Evolutionary conservation across 92 coral and sea anemone genomes (phyloP).

Genomic region (Umimayanthus chanpuru): DNA sequence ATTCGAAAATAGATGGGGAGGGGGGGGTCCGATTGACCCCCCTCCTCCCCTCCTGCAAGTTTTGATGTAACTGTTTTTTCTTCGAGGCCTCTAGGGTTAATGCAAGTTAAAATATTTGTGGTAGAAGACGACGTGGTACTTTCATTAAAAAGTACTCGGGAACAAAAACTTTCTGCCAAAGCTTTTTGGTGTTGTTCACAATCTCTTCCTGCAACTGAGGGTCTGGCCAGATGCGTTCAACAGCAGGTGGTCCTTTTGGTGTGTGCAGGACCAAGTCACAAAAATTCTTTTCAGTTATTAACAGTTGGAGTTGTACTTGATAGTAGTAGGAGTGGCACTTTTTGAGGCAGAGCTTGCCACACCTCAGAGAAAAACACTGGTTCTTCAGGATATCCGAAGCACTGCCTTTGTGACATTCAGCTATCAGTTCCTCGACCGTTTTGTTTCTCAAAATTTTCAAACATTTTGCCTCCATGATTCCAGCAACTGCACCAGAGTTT

Average conservation of each 20-base stretch:
- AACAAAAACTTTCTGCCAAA: slow-evolving; percentile 13
- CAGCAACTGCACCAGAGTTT: neutral
- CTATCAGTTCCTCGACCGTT: too few relatives aligned
- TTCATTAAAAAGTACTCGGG: neutral
- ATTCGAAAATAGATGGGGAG: too few relatives aligned
- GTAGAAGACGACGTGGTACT: too few relatives aligned
- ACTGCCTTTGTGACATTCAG: too few relatives aligned
- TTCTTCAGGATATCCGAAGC: neutral
- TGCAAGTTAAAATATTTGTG: too few relatives aligned
- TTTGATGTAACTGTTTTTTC: too few relatives aligned
- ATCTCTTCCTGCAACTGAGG: neutral
- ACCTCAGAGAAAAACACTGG: neutral
- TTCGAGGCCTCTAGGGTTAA: too few relatives aligned
- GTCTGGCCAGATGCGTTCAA: slow-evolving; percentile 30
- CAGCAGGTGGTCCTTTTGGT: slow-evolving; percentile 29
- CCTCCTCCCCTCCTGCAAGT: too few relatives aligned
- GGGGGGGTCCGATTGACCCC: too few relatives aligned
- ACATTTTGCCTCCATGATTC: slow-evolving; percentile 11
- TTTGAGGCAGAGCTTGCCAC: neutral
- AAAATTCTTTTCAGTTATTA: slow-evolving; percentile 29
- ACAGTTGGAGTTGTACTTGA: slow-evolving; percentile 11
- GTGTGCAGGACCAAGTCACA: slow-evolving; percentile 36
- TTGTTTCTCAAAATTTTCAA: neutral
- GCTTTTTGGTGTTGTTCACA: slow-evolving; percentile 16
- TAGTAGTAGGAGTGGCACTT: slow-evolving; percentile 1